Percentiles rank a stretch among this genome's conserved stretches.
phyloP scores from a whole-genome alignment of 2,113 vertebrate genomes.

The Pseudorectes ferrugineus region DNA sequence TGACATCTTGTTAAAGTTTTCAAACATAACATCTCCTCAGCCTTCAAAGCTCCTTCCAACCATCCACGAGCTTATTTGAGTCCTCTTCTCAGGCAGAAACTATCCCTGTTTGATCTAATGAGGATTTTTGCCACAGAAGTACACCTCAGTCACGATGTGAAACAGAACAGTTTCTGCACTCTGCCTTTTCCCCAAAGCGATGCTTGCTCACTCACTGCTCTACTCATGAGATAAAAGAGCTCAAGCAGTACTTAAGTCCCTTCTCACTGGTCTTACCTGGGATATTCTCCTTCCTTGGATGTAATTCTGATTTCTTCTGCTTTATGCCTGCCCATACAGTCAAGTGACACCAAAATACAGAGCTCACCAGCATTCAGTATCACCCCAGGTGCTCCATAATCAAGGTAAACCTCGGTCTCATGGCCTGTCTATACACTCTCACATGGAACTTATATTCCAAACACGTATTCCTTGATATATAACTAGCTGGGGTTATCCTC shows the following conservation, averaged over 20 bases:
- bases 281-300: not conserved
- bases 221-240: fast-evolving
- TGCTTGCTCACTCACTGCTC: not conserved
- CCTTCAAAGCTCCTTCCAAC: not conserved
- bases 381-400: not conserved
- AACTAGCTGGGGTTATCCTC: not conserved
- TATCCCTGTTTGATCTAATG: not conserved
- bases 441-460: not conserved
- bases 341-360: not conserved
- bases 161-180: not conserved
- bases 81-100: not conserved
- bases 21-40: not conserved
- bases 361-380: not conserved
- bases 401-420: not conserved
- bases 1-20: constrained; percentile 1
- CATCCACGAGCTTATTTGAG: not conserved
- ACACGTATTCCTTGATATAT: fast-evolving
- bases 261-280: not conserved
- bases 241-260: not conserved
- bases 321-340: not conserved
- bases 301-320: not conserved
- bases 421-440: fast-evolving
- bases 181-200: not conserved
- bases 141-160: not conserved
- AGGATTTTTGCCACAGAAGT: not conserved